phyloP scores from a whole-genome alignment of 2,888 invertebrate genomes.

The Stratiomys singularior region DNA sequence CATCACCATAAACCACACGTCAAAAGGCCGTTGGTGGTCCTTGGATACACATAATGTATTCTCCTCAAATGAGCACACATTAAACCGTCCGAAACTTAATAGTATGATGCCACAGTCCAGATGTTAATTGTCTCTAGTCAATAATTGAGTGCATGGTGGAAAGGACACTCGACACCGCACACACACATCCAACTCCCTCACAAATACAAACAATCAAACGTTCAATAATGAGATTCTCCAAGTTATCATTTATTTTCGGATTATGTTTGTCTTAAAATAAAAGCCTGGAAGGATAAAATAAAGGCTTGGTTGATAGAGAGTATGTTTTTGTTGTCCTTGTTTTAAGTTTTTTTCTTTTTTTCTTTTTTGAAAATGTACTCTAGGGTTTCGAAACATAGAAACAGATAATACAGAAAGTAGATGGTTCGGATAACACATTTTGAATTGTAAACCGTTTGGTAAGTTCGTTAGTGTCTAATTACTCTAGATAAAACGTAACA shows the following conservation, averaged over 20 bases:
- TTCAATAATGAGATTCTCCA: conserved; percentile 7
- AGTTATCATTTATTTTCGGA: conserved; percentile 36
- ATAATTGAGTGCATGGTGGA: neutral
- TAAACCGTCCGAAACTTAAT: neutral
- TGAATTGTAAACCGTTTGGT: neutral
- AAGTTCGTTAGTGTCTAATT: conserved; percentile 15
- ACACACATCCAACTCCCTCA: too few relatives aligned
- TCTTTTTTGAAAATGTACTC: neutral
- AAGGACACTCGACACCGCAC: neutral
- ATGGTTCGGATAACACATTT: neutral
- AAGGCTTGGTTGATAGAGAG: neutral
- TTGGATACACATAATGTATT: too few relatives aligned
- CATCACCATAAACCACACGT: too few relatives aligned
- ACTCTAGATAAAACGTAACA: conserved; percentile 19
- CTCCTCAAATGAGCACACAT: neutral
- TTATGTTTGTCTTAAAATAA: conserved; percentile 34
- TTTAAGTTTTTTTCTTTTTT: too few relatives aligned
- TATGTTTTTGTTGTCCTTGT: too few relatives aligned
- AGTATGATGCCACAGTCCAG: neutral
- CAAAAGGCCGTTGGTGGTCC: too few relatives aligned
- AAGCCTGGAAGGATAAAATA: conserved; percentile 13
- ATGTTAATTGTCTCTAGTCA: conserved; percentile 4
- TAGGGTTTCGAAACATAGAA: neutral
- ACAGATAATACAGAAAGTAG: neutral
- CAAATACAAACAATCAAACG: neutral